A percentile compares a stretch with the other conserved stretches of the same genome.
These are phyloP conservation scores for Liolophura sinensis DNA, from an alignment of 1,140 invertebrate genomes.

Conservation along the genomic window DNA sequence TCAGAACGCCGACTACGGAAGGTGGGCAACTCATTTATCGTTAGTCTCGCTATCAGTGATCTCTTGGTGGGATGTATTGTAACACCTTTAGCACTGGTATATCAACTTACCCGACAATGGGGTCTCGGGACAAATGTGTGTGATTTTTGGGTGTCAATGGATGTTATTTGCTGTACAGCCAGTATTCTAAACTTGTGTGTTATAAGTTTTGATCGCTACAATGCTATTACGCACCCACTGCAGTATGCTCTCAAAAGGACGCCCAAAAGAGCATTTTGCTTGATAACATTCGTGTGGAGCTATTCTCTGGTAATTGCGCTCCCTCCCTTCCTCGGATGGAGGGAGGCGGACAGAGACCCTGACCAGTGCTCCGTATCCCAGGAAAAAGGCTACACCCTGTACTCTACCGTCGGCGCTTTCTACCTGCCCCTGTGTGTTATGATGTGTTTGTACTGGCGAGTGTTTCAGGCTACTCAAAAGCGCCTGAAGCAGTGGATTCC, in stretches of 20 bases:
- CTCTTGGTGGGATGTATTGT: conserved; percentile 74
- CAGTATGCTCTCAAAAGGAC: conserved; percentile 80
- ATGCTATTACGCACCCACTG: conserved; percentile 62
- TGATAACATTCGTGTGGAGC: conserved; percentile 89
- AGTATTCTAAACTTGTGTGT: conserved; percentile 63
- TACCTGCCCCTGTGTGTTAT: conserved; percentile 59
- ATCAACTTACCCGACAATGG: conserved; percentile 49
- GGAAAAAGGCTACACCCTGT: conserved; percentile 57
- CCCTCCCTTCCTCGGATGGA: conserved; percentile 91
- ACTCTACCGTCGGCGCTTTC: conserved; percentile 59
- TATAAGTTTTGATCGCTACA: conserved; percentile 63
- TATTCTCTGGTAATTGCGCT: conserved; percentile 89
- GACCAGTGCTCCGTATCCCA: conserved; percentile 43
- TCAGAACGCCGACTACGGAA: conserved; percentile 81
- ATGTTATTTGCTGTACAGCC: conserved; percentile 63
- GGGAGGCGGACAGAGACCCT: conserved; percentile 15
- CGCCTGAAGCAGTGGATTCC: conserved; percentile 49
- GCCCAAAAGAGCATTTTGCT: conserved; percentile 75
- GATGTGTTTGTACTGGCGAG: conserved; percentile 56
- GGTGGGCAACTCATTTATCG: conserved; percentile 93
- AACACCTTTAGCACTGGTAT: conserved; percentile 34
- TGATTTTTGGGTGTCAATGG: conserved; percentile 60
- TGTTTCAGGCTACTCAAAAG: conserved; percentile 54
- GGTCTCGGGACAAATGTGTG: conserved; percentile 56
- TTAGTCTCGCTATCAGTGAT: conserved; percentile 90